Evolutionary conservation across 2,888 invertebrate species (phyloP), one percentile per base, ranked within the genome.

Genomic region (Brenthis ino): DNA sequence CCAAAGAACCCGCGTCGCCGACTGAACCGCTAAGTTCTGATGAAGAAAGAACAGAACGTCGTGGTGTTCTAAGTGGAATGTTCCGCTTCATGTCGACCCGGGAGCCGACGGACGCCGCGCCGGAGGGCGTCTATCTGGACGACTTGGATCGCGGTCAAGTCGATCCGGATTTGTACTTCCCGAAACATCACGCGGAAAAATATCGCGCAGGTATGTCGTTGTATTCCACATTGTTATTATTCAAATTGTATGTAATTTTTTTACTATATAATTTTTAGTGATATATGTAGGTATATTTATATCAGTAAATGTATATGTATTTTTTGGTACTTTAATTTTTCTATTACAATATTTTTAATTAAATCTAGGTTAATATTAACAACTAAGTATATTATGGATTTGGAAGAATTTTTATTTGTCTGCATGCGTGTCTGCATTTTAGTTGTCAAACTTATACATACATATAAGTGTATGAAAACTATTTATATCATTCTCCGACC

Each of bases 81-180:
- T 97, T 98, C 87, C 96, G 97, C 76, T 98, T 98, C 88, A 98
- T 98, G 96, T 82, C 93, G 68, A 79, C 87, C 51, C 81, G 85
- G 55, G 89, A 89, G 60, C 82, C 83, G 12, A 75, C 80, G 20
- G 82, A 82, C 79, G 93, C 94, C 37, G 94, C 94, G 80, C 92
- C 95, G 14, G 97, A 96, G 77, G 98, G 97, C 67, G 96, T 99
- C 75, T 99, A 99, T 88, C 94, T 99, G 70, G 98, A 98, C 67
- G 98, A 99, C 82, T 93, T 98, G 72, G 97, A 97, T 83, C 95
- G 97, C 43, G 97, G 97, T 64, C 96, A 96, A 80, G 95, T 98
- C 89, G 98, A 98, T 87, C 98, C 98, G n/a, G 97, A 98, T 96
- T 97, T 75, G 95, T 97, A 81, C 94, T 98, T 79, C 97, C 99